Evolutionary conservation across 1,140 invertebrate genomes (phyloP), one percentile per base, ranked within the genome.

Genomic region (Drosophila repleta): DNA sequence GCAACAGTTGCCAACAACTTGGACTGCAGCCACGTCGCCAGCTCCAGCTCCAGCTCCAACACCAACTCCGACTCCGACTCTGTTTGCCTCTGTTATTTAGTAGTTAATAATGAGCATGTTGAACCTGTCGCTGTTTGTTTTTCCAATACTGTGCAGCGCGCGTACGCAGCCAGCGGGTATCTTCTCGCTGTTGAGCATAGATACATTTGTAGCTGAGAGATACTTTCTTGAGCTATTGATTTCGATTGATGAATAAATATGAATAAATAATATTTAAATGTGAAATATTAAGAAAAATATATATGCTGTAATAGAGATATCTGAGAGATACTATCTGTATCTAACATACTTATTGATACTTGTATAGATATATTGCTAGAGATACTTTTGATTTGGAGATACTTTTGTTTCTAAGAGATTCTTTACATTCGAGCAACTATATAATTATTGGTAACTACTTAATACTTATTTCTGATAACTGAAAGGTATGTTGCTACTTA

Each of bases 31-130:
- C 10, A 46, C 65, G 4, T 29, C 72, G 6, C 32, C 32, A 35
- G 32, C 32, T 13, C 32, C 32, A 13, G 10, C 32, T 35, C 32
- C 32, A 11, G 11, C 45, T 2, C 45, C 26, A 21, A 18, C 43
- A 6, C 37, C 17, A 6, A 18, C 26, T 35, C 8, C 17, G 7
- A 17, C 26, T 35, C 32, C 32, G 29, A 32, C 26, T 41, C 73
- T 75, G 75, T 87, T 82, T 76, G 70, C 69, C 74, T 69, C 85
- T 71, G 82, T 87, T 87, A 87, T 87, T 87, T 87, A 87, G 82
- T 87, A 87, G 82, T 87, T 87, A 87, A 87, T 87, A 87, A 87
- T 87, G 82, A 87, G 82, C 82, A 87, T 88, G 82, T 87, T 88
- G 83, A 80, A 69, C 70, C 81, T 75, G 81, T 74, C 81, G 74